Evolutionary conservation across 2,797 vertebrate genomes (phyloP).

Genomic region (Sphenopsis melanotis): DNA sequence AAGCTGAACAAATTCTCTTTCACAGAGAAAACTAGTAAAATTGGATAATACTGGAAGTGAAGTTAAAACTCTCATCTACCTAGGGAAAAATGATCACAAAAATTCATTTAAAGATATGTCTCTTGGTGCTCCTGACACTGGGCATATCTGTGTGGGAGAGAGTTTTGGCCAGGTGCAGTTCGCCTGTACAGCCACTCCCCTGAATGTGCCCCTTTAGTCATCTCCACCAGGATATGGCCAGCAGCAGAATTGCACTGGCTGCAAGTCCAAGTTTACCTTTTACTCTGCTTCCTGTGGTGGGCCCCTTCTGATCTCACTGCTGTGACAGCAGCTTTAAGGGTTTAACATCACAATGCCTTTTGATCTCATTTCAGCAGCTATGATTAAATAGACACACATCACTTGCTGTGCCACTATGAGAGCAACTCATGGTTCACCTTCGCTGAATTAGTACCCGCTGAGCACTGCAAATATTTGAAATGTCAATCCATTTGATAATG

Average conservation of each 20-base stretch:
- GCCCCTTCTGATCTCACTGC: slow-evolving; percentile 46
- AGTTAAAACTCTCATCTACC: not conserved
- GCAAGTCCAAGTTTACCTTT: not conserved
- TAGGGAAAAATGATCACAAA: not conserved
- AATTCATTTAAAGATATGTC: not conserved
- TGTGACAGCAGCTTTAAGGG: slow-evolving; percentile 71
- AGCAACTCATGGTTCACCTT: slow-evolving; percentile 78
- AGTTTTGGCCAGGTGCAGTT: not conserved
- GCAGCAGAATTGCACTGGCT: not conserved
- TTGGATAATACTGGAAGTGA: not conserved
- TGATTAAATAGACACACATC: slow-evolving; percentile 87
- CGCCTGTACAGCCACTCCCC: not conserved
- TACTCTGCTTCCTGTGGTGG: not conserved
- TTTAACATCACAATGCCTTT: slow-evolving; percentile 74
- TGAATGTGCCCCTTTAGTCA: not conserved
- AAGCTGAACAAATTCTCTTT: not conserved
- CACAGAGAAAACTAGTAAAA: not conserved
- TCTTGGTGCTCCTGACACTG: not conserved
- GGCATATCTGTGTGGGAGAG: not conserved
- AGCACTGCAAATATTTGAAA: slow-evolving; percentile 91
- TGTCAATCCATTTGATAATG: slow-evolving; percentile 92
- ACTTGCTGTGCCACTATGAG: slow-evolving; percentile 74
- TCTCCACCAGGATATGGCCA: not conserved
- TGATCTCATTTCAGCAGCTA: slow-evolving; percentile 79
- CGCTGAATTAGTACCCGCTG: slow-evolving; percentile 82